Conservation (phyloP, 2,888 invertebrate genomes). For the Gymnocheta viridis region DNA sequence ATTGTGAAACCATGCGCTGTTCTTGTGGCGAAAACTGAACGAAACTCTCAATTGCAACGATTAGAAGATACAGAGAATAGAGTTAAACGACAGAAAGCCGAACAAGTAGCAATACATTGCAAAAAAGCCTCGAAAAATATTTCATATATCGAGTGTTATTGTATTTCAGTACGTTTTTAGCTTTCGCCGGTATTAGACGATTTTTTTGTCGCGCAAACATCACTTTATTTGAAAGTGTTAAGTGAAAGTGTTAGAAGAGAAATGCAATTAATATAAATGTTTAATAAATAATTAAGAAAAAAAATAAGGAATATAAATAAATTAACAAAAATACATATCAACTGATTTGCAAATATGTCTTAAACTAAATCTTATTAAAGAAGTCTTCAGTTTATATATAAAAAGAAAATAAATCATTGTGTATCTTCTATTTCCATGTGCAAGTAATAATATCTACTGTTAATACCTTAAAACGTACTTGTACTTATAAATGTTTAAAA, state of each 20-base stretch:
- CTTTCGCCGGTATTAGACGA: conserved; percentile 74
- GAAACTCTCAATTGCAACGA: conserved; percentile 53
- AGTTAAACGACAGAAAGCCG: conserved; percentile 28
- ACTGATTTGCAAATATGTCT: background rate
- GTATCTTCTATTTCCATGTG: background rate
- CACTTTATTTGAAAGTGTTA: background rate
- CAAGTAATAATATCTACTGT: background rate
- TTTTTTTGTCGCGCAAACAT: conserved; percentile 14
- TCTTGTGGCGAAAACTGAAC: conserved; percentile 32
- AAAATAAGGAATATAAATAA: background rate
- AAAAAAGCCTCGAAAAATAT: conserved; percentile 17
- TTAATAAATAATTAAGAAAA: background rate
- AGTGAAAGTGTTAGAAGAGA: conserved; percentile 6
- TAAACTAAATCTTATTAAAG: too few species aligned
- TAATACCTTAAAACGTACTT: background rate
- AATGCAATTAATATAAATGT: background rate
- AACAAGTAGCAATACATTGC: background rate
- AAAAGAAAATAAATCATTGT: background rate
- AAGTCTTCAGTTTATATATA: too few species aligned
- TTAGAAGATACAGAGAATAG: conserved; percentile 1
- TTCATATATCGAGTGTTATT: conserved; percentile 34
- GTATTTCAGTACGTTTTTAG: conserved; percentile 72
- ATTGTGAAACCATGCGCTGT: background rate
- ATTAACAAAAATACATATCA: background rate
- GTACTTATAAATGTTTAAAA: background rate